phyloP scores from a whole-genome alignment of 2,113 vertebrate genomes.

The Conger conger region DNA sequence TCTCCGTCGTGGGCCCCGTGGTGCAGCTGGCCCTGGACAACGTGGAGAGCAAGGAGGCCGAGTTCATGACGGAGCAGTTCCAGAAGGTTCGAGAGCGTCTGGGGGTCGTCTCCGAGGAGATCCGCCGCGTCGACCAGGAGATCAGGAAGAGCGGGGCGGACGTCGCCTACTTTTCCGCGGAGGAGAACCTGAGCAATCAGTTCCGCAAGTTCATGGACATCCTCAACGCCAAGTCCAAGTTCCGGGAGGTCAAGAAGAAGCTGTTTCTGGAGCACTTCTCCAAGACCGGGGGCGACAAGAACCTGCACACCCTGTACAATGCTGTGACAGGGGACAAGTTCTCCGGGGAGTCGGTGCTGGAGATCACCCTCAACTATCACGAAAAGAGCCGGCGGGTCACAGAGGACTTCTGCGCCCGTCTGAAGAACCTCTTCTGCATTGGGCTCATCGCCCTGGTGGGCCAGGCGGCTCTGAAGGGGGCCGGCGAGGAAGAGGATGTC shows the following conservation, averaged over 20 bases:
- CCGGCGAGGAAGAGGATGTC: conserved; percentile 59
- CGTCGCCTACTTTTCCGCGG: conserved; percentile 65
- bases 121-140: conserved; percentile 66
- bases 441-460: conserved; percentile 72
- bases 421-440: conserved; percentile 74
- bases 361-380: conserved; percentile 70
- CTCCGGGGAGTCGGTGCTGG: conserved; percentile 66
- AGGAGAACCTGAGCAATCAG: conserved; percentile 74
- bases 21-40: conserved; percentile 66
- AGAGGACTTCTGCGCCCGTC: conserved; percentile 70
- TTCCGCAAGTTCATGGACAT: conserved; percentile 80
- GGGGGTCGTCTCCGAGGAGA: conserved; percentile 65
- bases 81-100: conserved; percentile 70
- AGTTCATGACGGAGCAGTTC: conserved; percentile 76
- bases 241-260: conserved; percentile 70
- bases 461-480: conserved; percentile 62
- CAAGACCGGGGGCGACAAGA: conserved; percentile 67
- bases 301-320: conserved; percentile 64
- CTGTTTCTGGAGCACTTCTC: conserved; percentile 68
- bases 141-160: conserved; percentile 69
- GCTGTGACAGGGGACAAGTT: conserved; percentile 68
- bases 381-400: conserved; percentile 67
- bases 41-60: conserved; percentile 70
- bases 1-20: conserved; percentile 2
- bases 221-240: conserved; percentile 73